A percentile compares a stretch with the other conserved stretches of the same genome.
These are phyloP conservation scores for Philaethria dido DNA, from an alignment of 2,888 invertebrate species.

Conservation along the genomic window DNA sequence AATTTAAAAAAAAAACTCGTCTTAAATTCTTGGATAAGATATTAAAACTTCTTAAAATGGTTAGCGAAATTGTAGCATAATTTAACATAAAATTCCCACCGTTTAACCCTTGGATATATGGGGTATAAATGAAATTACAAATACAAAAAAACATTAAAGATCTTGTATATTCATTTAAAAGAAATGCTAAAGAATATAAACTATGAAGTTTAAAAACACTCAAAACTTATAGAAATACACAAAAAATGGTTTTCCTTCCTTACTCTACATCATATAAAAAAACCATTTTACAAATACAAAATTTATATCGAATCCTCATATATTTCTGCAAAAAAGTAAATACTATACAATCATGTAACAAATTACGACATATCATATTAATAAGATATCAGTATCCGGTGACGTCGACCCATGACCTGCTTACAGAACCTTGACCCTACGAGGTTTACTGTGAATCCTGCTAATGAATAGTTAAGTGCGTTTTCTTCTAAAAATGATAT, in stretches of 20 bases:
- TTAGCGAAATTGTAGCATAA: too few species aligned
- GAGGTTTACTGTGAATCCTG: slow-evolving; percentile 15
- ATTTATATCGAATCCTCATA: background rate
- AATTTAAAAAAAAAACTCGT: too few species aligned
- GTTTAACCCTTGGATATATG: too few species aligned
- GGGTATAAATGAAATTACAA: too few species aligned
- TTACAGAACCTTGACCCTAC: slow-evolving; percentile 37
- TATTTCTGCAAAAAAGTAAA: slow-evolving; percentile 8
- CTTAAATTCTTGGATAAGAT: too few species aligned
- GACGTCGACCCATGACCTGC: slow-evolving; percentile 29
- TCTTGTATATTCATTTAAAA: too few species aligned
- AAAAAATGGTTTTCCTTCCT: background rate
- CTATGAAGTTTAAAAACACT: too few species aligned
- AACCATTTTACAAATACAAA: background rate
- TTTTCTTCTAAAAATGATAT: background rate
- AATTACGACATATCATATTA: slow-evolving; percentile 29
- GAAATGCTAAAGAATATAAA: too few species aligned
- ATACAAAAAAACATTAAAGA: too few species aligned
- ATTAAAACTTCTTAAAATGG: too few species aligned
- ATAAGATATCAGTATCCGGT: slow-evolving; percentile 38
- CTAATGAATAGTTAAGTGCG: background rate
- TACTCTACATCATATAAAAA: background rate
- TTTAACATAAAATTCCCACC: too few species aligned
- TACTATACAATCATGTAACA: slow-evolving; percentile 31
- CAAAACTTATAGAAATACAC: background rate